A percentile compares a stretch with the other conserved stretches of the same genome.
phyloP scores from a whole-genome alignment of 1,140 invertebrate genomes.

The Meteorus sp. region DNA sequence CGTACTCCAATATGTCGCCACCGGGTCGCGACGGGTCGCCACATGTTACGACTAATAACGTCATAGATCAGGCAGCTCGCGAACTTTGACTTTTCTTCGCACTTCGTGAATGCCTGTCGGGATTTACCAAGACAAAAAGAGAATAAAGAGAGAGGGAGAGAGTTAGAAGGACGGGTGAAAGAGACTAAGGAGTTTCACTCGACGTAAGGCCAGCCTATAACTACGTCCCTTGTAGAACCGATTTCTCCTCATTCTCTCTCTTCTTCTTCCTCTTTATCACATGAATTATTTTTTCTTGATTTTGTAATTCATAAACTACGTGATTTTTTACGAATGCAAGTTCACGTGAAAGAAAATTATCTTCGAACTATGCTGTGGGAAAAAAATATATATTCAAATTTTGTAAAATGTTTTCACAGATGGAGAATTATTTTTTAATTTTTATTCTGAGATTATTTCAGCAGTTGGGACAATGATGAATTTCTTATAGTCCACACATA shows the following conservation, averaged over 20 bases:
- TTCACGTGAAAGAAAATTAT: no score
- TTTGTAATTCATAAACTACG: no score
- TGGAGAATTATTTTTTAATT: no score
- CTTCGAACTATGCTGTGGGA: no score
- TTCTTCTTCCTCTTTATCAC: neutral
- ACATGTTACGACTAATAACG: conserved; percentile 46
- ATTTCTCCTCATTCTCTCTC: neutral
- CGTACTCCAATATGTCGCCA: conserved; percentile 41
- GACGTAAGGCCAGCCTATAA: conserved; percentile 5
- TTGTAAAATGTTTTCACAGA: no score
- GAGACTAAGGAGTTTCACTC: neutral
- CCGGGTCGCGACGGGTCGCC: conserved; percentile 37
- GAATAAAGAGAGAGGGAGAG: neutral
- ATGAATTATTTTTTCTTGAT: no score
- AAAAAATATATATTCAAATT: no score
- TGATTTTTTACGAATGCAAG: no score
- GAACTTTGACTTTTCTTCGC: conserved; percentile 35
- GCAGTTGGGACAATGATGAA: no score
- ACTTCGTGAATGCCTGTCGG: conserved; percentile 10
- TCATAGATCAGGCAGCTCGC: conserved; percentile 40
- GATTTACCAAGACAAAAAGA: no score
- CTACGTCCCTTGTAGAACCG: conserved; percentile 11
- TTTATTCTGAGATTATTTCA: no score
- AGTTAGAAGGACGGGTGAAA: neutral
- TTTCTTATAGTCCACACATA: no score